These are phyloP conservation scores for Glandiceps talaboti DNA, from an alignment of 53 echinoderm and acorn worm genomes.

Conservation along the genomic window DNA sequence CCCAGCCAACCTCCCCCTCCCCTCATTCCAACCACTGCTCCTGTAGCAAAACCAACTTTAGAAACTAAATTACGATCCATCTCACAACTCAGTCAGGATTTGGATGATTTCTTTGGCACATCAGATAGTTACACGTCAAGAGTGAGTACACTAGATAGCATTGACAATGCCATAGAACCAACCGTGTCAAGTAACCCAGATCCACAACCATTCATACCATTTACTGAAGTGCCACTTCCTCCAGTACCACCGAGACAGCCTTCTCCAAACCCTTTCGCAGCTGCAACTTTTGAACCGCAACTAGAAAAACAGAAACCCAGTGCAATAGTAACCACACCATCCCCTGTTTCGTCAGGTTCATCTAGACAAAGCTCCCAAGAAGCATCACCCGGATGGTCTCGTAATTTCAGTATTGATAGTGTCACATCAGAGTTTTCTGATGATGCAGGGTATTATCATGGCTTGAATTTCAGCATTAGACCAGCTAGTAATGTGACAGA, in stretches of 20 bases:
- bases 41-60: slow-evolving; percentile 12
- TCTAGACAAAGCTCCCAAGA: background rate
- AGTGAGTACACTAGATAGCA: background rate
- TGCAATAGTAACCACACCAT: background rate
- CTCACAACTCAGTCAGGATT: slow-evolving; percentile 35
- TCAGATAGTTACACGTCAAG: background rate
- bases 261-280: slow-evolving; percentile 60
- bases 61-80: slow-evolving; percentile 23
- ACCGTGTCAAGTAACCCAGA: background rate
- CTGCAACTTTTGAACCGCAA: background rate
- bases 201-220: background rate
- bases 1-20: background rate
- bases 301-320: background rate
- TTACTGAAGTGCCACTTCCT: background rate
- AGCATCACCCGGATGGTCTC: background rate
- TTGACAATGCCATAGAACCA: background rate
- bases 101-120: slow-evolving; percentile 16
- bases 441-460: slow-evolving; percentile 56
- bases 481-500: slow-evolving; percentile 5
- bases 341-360: background rate
- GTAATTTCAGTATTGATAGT: slow-evolving; percentile 30
- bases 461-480: slow-evolving; percentile 76
- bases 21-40: background rate
- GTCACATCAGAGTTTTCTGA: slow-evolving; percentile 79
- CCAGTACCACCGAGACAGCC: slow-evolving; percentile 30